Evolutionary conservation across 2,797 vertebrate species (phyloP), one percentile per base, ranked within the genome.

Genomic region (Leuciscus waleckii): DNA sequence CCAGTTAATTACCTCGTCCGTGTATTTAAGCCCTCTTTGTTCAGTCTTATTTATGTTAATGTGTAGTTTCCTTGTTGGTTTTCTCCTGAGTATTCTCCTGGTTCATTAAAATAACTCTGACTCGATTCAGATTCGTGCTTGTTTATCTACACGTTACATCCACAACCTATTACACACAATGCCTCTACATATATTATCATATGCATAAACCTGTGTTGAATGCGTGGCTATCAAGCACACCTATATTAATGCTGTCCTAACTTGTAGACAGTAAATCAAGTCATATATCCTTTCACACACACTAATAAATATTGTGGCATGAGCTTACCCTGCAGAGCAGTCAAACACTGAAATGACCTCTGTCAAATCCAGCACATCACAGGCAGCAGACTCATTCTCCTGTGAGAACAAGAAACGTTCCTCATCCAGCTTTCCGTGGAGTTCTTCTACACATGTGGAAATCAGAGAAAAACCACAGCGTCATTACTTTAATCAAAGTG

Each of bases 361-460:
- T 35, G 91, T 89, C 68, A 96, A 91, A 87, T 96, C 95, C 0
- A 96, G 91, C 37, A 95, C 95, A 0, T 96, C 95, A 29, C 92
- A 95, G 0, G 94, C 93, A 2, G 95, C 95, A 0, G 95, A 94
- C 4, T 95, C 86, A 0, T 95, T 95, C 83, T 95, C 95, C n/a
- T 93, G 65, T 0, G 95, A 96, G 89, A 96, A 96, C 5, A 96
- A 90, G 41, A 96, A 95, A 2, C 93, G 93, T 87, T 96, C 95
- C 0, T 95, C 94, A 43, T 96, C 95, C 88, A 96, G 88, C 90
- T 95, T 96, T 1, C 94, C 95, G 4, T 96, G 95, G 39, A 96
- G 94, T 87, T 94, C 93, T 90, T 95, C 95, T 58, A 81, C 69
- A 14, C 90, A 89, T 61, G 91, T 87, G 49, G 21, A 56, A 46